Conservation (phyloP, 2,888 invertebrate genomes). For the Noctuana brunneofusca region DNA sequence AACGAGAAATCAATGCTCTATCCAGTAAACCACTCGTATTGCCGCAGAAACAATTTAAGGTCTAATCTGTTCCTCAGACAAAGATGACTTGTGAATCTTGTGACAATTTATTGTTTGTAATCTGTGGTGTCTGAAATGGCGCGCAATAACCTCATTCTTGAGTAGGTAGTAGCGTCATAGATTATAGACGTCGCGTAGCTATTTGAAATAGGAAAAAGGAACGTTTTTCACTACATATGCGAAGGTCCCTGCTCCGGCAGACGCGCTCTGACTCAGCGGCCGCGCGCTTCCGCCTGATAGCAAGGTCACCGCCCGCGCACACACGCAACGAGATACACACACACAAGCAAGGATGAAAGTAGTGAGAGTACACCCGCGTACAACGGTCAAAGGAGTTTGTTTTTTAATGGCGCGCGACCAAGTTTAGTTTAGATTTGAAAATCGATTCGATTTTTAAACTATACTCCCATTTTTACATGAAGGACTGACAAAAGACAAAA, state of each 20-base stretch:
- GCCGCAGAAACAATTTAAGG: no score
- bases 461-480: background rate
- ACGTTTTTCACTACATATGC: conserved; percentile 39
- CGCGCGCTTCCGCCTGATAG: conserved; percentile 82
- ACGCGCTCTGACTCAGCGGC: conserved; percentile 72
- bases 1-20: no score
- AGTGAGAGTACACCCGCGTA: conserved; percentile 76
- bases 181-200: conserved; percentile 1
- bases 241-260: conserved; percentile 76
- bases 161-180: background rate
- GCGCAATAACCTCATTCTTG: conserved; percentile 10
- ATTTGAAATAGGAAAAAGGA: conserved; percentile 9
- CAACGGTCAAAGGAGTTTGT: conserved; percentile 27
- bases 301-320: conserved; percentile 79
- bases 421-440: conserved; percentile 6
- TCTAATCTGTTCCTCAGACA: background rate
- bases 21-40: no score
- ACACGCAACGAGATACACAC: conserved; percentile 43
- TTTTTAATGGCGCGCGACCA: conserved; percentile 1
- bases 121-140: background rate
- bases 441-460: conserved; percentile 11
- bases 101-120: background rate
- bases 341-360: conserved; percentile 61
- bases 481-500: no score
- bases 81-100: background rate